Percentiles rank a stretch among this genome's conserved stretches.
phyloP scores from a whole-genome alignment of 2,797 vertebrate genomes.

The Urophycis tenuis region DNA sequence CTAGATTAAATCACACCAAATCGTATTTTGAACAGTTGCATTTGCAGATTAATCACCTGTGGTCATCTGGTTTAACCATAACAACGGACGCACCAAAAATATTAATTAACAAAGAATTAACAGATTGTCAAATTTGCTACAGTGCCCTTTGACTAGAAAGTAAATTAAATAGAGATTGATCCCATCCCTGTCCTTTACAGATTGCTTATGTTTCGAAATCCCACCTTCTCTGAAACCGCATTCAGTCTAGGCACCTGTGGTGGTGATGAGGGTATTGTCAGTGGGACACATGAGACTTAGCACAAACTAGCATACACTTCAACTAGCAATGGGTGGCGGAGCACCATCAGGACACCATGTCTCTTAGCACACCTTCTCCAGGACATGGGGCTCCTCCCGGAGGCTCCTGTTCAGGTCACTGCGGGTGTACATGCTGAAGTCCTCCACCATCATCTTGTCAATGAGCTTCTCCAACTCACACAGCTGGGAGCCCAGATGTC shows the following conservation, averaged over 20 bases:
- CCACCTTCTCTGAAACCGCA: slow-evolving; percentile 44
- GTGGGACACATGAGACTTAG: neutral
- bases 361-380: slow-evolving; percentile 84
- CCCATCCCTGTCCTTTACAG: neutral
- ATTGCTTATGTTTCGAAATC: neutral
- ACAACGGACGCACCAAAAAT: neutral
- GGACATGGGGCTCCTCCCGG: slow-evolving; percentile 83
- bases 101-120: neutral
- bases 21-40: neutral
- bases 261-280: neutral
- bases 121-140: neutral
- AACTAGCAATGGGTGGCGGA: neutral
- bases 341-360: neutral
- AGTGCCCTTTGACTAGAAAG: neutral
- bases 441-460: slow-evolving; percentile 99
- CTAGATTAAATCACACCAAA: neutral
- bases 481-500: slow-evolving; percentile 96
- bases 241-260: slow-evolving; percentile 41
- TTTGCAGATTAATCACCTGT: neutral
- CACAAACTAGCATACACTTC: neutral
- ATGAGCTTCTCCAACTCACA: slow-evolving; percentile 98
- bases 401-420: slow-evolving; percentile 85
- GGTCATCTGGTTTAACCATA: neutral
- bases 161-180: neutral
- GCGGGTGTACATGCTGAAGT: slow-evolving; percentile 88